phyloP scores from a whole-genome alignment of 2,797 vertebrate genomes.

The Ptychadena robeensis region DNA sequence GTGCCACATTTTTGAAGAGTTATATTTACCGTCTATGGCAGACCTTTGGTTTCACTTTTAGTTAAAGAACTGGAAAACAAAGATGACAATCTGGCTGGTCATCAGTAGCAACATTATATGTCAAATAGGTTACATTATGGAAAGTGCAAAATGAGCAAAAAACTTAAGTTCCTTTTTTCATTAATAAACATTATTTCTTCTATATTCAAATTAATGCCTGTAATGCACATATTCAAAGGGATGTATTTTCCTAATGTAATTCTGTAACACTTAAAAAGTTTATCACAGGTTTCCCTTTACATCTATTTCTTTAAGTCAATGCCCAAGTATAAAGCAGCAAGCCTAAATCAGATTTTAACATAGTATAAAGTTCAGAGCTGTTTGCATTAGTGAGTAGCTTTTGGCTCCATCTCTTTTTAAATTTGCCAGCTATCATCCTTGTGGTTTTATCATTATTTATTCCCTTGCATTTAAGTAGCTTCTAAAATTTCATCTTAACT shows the following conservation, averaged over 20 bases:
- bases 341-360: background rate
- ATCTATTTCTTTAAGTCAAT: background rate
- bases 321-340: background rate
- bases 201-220: too few relatives aligned
- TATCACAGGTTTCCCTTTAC: background rate
- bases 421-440: conserved; percentile 45
- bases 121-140: too few relatives aligned
- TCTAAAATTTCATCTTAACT: conserved; percentile 58
- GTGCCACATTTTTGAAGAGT: too few relatives aligned
- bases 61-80: too few relatives aligned
- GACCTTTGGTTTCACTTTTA: too few relatives aligned
- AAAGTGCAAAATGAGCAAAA: too few relatives aligned
- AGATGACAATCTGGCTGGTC: too few relatives aligned
- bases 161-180: too few relatives aligned
- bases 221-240: background rate
- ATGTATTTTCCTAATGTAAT: background rate
- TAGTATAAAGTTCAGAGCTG: conserved; percentile 18
- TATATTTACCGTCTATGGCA: too few relatives aligned
- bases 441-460: conserved; percentile 54
- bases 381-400: conserved; percentile 17
- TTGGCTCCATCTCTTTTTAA: conserved; percentile 27
- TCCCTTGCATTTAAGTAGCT: conserved; percentile 45
- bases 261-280: background rate
- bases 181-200: too few relatives aligned
- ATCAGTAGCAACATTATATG: too few relatives aligned